Conservation (phyloP, 92 coral and sea anemone genomes). For the Umimayanthus kanabou region DNA sequence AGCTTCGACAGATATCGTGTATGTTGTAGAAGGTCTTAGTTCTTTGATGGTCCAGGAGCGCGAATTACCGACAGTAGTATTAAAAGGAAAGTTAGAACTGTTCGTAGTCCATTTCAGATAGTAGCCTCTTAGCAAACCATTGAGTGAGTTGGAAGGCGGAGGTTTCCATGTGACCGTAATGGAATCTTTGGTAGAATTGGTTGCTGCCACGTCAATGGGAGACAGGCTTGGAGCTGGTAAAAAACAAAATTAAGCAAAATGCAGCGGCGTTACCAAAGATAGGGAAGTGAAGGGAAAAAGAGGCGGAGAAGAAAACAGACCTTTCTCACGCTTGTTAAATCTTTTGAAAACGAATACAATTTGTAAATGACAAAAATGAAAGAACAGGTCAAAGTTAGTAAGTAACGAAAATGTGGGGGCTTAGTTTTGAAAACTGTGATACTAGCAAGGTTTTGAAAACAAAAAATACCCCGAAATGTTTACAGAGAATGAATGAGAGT, state of each 20-base stretch:
- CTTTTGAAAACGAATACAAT: no score
- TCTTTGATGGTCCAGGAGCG: neutral
- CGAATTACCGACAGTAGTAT: neutral
- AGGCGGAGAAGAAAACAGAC: no score
- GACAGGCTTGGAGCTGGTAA: constrained; percentile 25
- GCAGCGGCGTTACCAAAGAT: no score
- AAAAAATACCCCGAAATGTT: no score
- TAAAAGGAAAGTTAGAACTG: neutral
- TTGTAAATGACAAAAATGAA: no score
- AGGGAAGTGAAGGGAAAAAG: neutral
- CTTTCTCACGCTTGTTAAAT: no score
- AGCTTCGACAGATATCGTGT: constrained; percentile 5
- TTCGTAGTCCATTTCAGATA: neutral
- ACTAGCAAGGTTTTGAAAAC: no score
- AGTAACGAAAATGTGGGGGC: no score
- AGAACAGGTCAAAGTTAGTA: no score
- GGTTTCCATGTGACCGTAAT: constrained; percentile 22
- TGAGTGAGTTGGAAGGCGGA: neutral
- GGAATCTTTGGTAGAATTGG: neutral
- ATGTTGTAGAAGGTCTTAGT: constrained; percentile 5
- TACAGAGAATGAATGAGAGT: no score
- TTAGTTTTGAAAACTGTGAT: no score
- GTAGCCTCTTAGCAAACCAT: constrained; percentile 21
- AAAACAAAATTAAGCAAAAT: no score
- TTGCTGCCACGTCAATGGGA: neutral